Conservation (phyloP, 2,113 vertebrate genomes). For the Mobula birostris region DNA sequence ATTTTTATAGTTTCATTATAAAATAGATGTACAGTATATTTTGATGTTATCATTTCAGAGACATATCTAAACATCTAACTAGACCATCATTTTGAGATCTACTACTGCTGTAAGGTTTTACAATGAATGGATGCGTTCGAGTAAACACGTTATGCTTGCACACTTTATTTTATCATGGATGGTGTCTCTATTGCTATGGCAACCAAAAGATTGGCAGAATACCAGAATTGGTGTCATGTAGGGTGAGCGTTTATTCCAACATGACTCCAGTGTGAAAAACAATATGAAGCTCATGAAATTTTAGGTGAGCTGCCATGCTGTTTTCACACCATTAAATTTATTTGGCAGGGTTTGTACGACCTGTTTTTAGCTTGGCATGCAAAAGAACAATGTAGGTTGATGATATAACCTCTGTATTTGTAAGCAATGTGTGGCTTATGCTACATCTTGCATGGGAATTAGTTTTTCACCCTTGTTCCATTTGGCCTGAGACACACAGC, state of each 20-base stretch:
- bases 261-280: conserved; percentile 30
- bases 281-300: conserved; percentile 16
- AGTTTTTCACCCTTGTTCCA: background rate
- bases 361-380: background rate
- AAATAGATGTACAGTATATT: background rate
- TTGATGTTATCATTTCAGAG: background rate
- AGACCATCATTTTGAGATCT: background rate
- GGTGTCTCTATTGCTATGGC: background rate
- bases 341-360: conserved; percentile 8
- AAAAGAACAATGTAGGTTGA: background rate
- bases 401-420: background rate
- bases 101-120: background rate
- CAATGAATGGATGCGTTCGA: background rate
- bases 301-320: conserved; percentile 20
- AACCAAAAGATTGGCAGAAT: background rate
- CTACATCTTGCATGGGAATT: background rate
- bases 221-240: background rate
- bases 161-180: background rate
- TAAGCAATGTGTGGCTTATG: background rate
- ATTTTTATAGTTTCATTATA: background rate
- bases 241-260: conserved; percentile 1
- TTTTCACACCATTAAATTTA: conserved; percentile 31
- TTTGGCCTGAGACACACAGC: background rate
- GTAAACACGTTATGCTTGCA: no score
- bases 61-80: background rate